Conservation (phyloP, 1,140 invertebrate species). For the Apis mellifera region Amel_HAv3.1 CM009937.2:284501-285000, state of each 20-base stretch:
- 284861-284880: not conserved
- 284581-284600: too few species aligned
- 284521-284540: too few species aligned
- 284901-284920: not conserved
- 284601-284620: too few species aligned
- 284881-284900: not conserved
- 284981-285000: not conserved
- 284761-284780: not conserved
- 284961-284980: not conserved
- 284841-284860: not conserved
- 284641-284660: too few species aligned
- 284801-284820: not conserved
- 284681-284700: too few species aligned
- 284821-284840: not conserved
- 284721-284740: not conserved
- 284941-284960: not conserved
- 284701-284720: not conserved
- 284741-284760: not conserved
- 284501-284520: too few species aligned
- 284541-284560: too few species aligned
- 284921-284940: not conserved
- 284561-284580: too few species aligned
- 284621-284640: too few species aligned
- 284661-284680: too few species aligned
- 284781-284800: not conserved